Conservation (phyloP, 2,888 invertebrate genomes). For the Cheilosia urbana region DNA sequence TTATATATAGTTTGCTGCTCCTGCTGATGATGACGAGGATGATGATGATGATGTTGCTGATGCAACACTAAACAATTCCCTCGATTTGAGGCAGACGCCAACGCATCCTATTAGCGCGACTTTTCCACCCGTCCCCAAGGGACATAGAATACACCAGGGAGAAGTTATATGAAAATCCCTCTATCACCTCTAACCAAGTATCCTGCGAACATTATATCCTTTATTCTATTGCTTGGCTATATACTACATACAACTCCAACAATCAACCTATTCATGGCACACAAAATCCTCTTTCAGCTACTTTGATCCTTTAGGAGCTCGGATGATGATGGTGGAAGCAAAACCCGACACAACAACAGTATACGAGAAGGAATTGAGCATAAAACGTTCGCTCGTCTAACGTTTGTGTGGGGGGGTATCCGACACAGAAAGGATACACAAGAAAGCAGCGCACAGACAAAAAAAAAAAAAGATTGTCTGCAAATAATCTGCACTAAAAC, state of each 20-base stretch:
- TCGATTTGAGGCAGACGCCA: slow-evolving; percentile 72
- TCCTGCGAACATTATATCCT: slow-evolving; percentile 72
- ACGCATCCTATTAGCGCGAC: slow-evolving; percentile 71
- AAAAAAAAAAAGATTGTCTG: slow-evolving; percentile 61
- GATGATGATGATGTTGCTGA: slow-evolving; percentile 45
- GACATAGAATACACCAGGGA: not conserved
- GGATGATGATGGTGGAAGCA: slow-evolving; percentile 5
- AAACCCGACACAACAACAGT: slow-evolving; percentile 67
- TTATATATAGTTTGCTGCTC: slow-evolving; percentile 64
- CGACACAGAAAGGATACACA: slow-evolving; percentile 52
- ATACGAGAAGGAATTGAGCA: slow-evolving; percentile 58
- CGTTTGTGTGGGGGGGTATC: not conserved
- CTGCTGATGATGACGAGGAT: slow-evolving; percentile 47
- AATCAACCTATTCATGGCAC: slow-evolving; percentile 62
- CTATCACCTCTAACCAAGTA: slow-evolving; percentile 75
- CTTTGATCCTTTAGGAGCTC: slow-evolving; percentile 61
- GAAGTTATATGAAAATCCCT: slow-evolving; percentile 45
- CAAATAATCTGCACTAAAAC: slow-evolving; percentile 74
- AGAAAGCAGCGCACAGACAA: slow-evolving; percentile 12
- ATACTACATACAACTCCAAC: slow-evolving; percentile 29
- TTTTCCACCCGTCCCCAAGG: slow-evolving; percentile 5
- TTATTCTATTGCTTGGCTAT: slow-evolving; percentile 62
- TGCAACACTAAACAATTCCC: slow-evolving; percentile 70
- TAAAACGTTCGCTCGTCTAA: slow-evolving; percentile 34
- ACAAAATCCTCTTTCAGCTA: slow-evolving; percentile 73